Evolutionary conservation across 2,797 vertebrate species (phyloP), one percentile per base, ranked within the genome.

Genomic region (Oceanodroma leucorhoa): DNA sequence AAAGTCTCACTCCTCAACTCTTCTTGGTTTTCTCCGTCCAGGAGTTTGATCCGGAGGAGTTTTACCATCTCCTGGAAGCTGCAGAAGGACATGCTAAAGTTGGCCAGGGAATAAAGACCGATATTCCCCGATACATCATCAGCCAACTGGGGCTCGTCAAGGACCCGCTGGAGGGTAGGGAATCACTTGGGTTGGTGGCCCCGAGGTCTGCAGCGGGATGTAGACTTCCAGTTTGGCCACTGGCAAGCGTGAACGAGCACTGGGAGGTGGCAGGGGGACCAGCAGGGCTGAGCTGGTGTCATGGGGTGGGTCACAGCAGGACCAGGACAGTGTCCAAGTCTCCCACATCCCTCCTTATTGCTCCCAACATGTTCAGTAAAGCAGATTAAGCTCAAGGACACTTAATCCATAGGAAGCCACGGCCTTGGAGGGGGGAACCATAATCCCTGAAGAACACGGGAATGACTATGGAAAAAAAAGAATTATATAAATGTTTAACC

Each of bases 11-110:
- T 95, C 24, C 50, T 89, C 69, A 67, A 7, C 54, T 72, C 3
- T 43, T 11, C 12, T 66, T 77, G 51, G 14, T 62, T 71, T 54
- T 73, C 6, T 9, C 38, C 14, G 2, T 14, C 2, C 78, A 99
- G 99, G 99, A 99, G 89, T 99, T 99, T 62, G 99, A 99, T 94
- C 99, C 99, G 0, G 99, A 99, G 75, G 99, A 99, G 94, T 99
- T 99, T 89, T 99, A 99, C 92, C 99, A 99, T 87, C 97, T 99
- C 58, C 97, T 99, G 36, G 99, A 99, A 97, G 99, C 99, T 1
- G 99, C 99, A 0, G 99, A 99, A 94, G 99, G 99, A 73, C 99
- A 99, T 0, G 99, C 99, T 50, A 99, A 99, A 77, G 99, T 98
- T 7, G 99, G 98, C 16, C 99, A 98, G 70, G 99, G 99, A 76